A percentile compares a stretch with the other conserved stretches of the same genome.
Evolutionary conservation across 2,113 vertebrate species (phyloP).

Genomic region (Sakesphorus luctuosus): DNA sequence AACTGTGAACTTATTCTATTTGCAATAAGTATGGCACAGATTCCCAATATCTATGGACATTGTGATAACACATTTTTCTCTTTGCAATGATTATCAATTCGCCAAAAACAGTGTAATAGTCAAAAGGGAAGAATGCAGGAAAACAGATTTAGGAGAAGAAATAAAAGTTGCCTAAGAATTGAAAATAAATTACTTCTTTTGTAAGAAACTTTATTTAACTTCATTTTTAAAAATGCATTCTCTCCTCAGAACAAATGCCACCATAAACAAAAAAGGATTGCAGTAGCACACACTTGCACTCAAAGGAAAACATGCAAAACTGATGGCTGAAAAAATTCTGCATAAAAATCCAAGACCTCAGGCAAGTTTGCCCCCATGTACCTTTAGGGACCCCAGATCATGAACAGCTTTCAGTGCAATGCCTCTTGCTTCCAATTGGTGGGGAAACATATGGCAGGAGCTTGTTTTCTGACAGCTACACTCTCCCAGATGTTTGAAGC

Average conservation of each 20-base stretch:
- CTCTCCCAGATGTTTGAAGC: constrained; percentile 59
- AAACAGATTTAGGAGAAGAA: constrained; percentile 65
- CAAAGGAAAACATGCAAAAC: constrained; percentile 78
- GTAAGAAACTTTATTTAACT: constrained; percentile 76
- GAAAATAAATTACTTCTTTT: constrained; percentile 77
- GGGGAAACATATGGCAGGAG: constrained; percentile 68
- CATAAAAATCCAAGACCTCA: constrained; percentile 69
- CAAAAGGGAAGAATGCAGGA: constrained; percentile 66
- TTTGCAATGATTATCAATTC: constrained; percentile 76
- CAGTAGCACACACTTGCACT: constrained; percentile 78
- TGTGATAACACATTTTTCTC: constrained; percentile 50
- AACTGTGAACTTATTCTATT: constrained; percentile 53
- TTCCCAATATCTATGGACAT: constrained; percentile 33
- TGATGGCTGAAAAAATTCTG: constrained; percentile 74
- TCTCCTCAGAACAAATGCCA: constrained; percentile 75
- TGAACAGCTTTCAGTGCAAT: constrained; percentile 74
- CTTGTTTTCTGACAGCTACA: constrained; percentile 52
- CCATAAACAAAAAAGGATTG: constrained; percentile 3
- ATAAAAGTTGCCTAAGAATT: constrained; percentile 72
- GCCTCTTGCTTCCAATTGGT: constrained; percentile 66
- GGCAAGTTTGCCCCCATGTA: constrained; percentile 51
- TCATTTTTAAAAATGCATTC: constrained; percentile 76
- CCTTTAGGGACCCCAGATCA: constrained; percentile 58
- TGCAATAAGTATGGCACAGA: constrained; percentile 71
- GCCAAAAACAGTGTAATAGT: constrained; percentile 71